A percentile compares a stretch with the other conserved stretches of the same genome.
Conservation (phyloP, 2,113 vertebrate genomes). For the Ia io region DNA sequence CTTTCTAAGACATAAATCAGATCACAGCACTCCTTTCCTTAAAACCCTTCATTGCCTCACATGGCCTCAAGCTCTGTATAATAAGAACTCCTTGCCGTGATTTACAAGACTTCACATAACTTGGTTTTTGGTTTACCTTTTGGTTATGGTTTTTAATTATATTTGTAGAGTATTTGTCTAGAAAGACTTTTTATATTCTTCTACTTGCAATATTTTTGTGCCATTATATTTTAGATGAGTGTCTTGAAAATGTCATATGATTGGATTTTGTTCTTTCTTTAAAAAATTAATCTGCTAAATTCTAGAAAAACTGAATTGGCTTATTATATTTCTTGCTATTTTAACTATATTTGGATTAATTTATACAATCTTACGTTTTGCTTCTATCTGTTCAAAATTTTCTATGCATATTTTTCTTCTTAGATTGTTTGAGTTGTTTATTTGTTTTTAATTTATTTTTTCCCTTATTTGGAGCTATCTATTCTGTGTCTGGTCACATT, state of each 20-base stretch:
- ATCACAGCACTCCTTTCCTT: not conserved
- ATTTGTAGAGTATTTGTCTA: not conserved
- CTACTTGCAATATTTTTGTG: not conserved
- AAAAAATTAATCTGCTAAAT: not conserved
- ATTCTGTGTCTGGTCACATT: not conserved
- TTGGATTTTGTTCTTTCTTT: not conserved
- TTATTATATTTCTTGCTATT: slow-evolving; percentile 8
- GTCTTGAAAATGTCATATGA: not conserved
- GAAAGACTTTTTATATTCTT: not conserved
- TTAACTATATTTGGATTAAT: not conserved
- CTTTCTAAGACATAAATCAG: not conserved
- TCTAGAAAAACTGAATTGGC: not conserved
- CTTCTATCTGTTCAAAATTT: not conserved
- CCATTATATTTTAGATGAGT: not conserved
- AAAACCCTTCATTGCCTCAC: not conserved
- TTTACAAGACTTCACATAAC: not conserved
- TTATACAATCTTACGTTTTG: not conserved
- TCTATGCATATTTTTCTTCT: not conserved
- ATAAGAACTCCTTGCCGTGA: not conserved
- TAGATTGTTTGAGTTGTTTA: not conserved
- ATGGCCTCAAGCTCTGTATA: not conserved
- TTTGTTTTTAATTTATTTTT: not conserved
- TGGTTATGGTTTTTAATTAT: not conserved
- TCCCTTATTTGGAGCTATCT: not conserved
- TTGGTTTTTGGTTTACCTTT: not conserved